Percentiles rank a stretch among this genome's conserved stretches.
phyloP scores from a whole-genome alignment of 2,888 invertebrate genomes.

The Ichneumon xanthorius region DNA sequence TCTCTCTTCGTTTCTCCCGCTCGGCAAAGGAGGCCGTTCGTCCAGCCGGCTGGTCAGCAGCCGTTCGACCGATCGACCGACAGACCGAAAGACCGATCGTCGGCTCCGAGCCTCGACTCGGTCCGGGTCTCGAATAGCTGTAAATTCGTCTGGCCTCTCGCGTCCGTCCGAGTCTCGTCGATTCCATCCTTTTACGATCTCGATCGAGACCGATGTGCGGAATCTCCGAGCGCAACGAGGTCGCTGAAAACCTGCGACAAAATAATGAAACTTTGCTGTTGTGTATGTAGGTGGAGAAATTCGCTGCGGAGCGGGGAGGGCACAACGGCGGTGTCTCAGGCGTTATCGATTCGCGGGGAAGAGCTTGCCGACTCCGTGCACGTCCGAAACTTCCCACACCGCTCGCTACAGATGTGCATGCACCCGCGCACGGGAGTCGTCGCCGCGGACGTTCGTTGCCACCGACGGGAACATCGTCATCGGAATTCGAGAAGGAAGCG shows the following conservation, averaged over 20 bases:
- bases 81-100: conserved; percentile 55
- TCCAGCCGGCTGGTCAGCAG: conserved; percentile 43
- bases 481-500: conserved; percentile 2
- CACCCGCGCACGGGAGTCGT: background rate
- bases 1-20: conserved; percentile 17
- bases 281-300: background rate
- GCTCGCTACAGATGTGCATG: no score
- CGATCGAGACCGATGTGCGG: background rate
- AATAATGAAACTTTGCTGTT: conserved; percentile 12
- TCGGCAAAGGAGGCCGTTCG: conserved; percentile 38
- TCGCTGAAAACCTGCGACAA: background rate
- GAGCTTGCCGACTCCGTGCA: conserved; percentile 15
- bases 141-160: conserved; percentile 42
- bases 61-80: conserved; percentile 67
- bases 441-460: background rate
- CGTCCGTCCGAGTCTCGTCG: background rate
- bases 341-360: conserved; percentile 42
- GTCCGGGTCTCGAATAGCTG: conserved; percentile 10
- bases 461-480: conserved; percentile 17
- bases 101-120: background rate
- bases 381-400: background rate
- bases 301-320: conserved; percentile 1
- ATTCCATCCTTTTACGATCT: conserved; percentile 8
- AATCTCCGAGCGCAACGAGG: background rate
- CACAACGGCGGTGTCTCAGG: background rate